Conservation (phyloP, 2,888 invertebrate species). For the Cerceris rybyensis region DNA sequence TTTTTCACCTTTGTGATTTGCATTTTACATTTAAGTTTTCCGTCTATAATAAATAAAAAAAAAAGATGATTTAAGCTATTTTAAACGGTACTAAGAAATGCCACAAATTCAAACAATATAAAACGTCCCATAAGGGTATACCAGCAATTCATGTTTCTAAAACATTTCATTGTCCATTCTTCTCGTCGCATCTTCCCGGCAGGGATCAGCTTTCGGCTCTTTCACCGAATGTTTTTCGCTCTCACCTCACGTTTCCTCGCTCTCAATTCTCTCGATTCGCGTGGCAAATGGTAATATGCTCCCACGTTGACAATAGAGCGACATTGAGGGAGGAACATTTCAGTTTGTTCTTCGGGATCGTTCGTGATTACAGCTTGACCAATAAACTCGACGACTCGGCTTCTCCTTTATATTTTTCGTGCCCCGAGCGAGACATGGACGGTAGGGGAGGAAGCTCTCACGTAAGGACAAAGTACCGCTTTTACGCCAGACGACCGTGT, state of each 20-base stretch:
- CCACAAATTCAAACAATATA: no score
- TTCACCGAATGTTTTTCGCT: neutral
- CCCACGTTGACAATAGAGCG: slow-evolving; percentile 1
- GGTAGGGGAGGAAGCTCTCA: slow-evolving; percentile 5
- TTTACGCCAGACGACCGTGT: slow-evolving; percentile 21
- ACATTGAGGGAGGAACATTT: slow-evolving; percentile 3
- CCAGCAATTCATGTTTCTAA: no score
- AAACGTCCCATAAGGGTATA: no score
- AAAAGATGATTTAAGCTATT: no score
- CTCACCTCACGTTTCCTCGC: neutral
- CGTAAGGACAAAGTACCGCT: slow-evolving; percentile 13
- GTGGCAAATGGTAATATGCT: neutral
- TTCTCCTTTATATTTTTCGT: slow-evolving; percentile 38
- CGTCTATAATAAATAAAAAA: no score
- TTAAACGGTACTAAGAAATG: no score
- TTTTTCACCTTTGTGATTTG: no score
- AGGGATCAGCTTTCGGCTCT: no score
- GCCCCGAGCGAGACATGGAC: neutral
- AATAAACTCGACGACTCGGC: slow-evolving; percentile 46
- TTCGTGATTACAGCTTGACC: slow-evolving; percentile 42
- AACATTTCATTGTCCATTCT: no score
- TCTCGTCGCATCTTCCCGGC: no score
- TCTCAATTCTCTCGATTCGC: neutral
- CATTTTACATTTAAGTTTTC: no score
- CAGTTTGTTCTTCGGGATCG: slow-evolving; percentile 41